Evolutionary conservation across 2,113 vertebrate genomes (phyloP), one percentile per base, ranked within the genome.

Genomic region (Numenius arquata): DNA sequence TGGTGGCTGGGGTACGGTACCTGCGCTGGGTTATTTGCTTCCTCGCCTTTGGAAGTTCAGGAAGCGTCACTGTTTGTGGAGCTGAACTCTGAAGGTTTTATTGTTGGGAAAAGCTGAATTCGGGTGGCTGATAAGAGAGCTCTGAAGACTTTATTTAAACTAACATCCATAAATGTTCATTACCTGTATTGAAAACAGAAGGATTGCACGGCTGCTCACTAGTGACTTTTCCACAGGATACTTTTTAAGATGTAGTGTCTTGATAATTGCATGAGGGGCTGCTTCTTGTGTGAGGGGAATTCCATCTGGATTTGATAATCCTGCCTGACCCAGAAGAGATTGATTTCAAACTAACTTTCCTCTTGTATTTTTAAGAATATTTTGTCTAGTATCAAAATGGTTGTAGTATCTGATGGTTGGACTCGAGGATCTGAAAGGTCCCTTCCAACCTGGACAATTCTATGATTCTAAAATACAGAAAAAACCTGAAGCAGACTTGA

Each of bases 241-340:
- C 21, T 90, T 90, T 90, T 11, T 25, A 61, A 88, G 73, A 91
- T 50, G 32, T 23, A 9, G 29, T 8, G 4, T 8, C 11, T 2
- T 67, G 29, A 40, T 74, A 73, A 68, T 74, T 13, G 2, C 45
- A 56, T n/a, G n/a, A 79, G 70, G 67, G 89, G 22, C 67, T 93
- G 41, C 63, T 77, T 8, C 36, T 81, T 73, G 30, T 58, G 32
- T 63, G 86, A 68, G 74, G 70, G 59, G 56, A 81, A 25, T 81
- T 79, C 38, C 63, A 90, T 89, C 72, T 95, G 91, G 85, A 77
- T 91, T 92, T 90, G 55, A 80, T 95, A 85, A 75, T 95, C 50
- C 36, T 8, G 22, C 63, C 38, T 89, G 74, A 82, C 70, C 11
- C 36, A 78, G 53, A 47, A 58, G 43, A 76, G 36, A 40, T 23